Evolutionary conservation across 2,113 vertebrate species (phyloP).

Genomic region (Chaenogobius annularis): DNA sequence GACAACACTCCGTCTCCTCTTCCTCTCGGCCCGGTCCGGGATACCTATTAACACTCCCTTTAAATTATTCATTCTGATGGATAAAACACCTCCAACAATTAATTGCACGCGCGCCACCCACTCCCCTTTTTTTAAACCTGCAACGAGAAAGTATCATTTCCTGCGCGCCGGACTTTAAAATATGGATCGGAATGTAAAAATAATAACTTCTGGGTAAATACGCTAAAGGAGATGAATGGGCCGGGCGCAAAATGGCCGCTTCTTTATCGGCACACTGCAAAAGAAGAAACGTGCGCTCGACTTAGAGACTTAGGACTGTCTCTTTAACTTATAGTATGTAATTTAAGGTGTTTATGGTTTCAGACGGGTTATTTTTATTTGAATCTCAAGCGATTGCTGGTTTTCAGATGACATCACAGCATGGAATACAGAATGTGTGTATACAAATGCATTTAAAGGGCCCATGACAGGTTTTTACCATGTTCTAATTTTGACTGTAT

Average conservation of each 20-base stretch:
- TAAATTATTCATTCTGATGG: conserved; percentile 84
- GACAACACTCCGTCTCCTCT: conserved; percentile 73
- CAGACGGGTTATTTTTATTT: not conserved
- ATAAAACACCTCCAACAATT: conserved; percentile 83
- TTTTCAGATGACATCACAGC: not conserved
- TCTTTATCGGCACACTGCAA: conserved; percentile 27
- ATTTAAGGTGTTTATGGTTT: not conserved
- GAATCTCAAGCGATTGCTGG: not conserved
- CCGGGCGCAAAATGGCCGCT: conserved; percentile 31
- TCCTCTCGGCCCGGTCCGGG: conserved; percentile 68
- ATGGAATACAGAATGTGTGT: not conserved
- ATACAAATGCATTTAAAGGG: no score
- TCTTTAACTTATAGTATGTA: no score
- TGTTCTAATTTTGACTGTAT: no score
- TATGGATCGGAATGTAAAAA: conserved; percentile 32
- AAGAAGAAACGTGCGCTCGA: not conserved
- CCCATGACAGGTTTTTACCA: no score
- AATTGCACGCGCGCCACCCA: conserved; percentile 72
- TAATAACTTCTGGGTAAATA: conserved; percentile 55
- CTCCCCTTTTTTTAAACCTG: conserved; percentile 60
- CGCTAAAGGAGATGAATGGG: conserved; percentile 37
- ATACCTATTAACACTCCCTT: conserved; percentile 79
- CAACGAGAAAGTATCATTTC: conserved; percentile 56
- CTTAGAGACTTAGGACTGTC: not conserved
- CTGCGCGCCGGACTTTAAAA: conserved; percentile 38